phyloP scores from a whole-genome alignment of 2,113 vertebrate genomes.

The Ifrita kowaldi region DNA sequence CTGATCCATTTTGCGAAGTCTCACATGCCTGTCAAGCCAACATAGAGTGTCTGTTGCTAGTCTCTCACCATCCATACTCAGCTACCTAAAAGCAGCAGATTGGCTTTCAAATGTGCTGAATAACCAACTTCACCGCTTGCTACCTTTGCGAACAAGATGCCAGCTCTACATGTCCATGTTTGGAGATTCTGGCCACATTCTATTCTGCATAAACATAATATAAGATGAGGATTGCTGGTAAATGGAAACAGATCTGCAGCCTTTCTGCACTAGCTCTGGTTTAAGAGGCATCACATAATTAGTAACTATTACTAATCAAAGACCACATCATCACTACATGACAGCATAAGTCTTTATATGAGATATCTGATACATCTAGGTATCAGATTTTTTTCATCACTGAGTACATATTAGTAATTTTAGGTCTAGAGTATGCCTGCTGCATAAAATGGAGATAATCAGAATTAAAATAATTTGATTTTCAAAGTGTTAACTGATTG shows the following conservation, averaged over 20 bases:
- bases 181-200: not conserved
- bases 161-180: not conserved
- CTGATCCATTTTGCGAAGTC: conserved; percentile 44
- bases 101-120: conserved; percentile 45
- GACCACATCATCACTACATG: not conserved
- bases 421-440: not conserved
- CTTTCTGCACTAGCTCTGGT: not conserved
- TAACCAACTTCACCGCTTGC: not conserved
- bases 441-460: not conserved
- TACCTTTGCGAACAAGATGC: conserved; percentile 35
- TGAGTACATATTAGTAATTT: not conserved
- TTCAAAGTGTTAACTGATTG: not conserved
- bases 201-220: not conserved
- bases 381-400: not conserved
- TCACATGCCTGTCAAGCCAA: conserved; percentile 47
- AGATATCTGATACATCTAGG: not conserved
- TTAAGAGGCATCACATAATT: not conserved
- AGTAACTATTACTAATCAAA: not conserved
- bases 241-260: conserved; percentile 1
- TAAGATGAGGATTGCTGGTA: not conserved
- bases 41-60: conserved; percentile 32
- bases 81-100: conserved; percentile 45
- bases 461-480: not conserved
- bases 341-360: not conserved
- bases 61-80: conserved; percentile 23